These are phyloP conservation scores for Tautogolabrus adspersus DNA, from an alignment of 2,113 vertebrate species.

Conservation along the genomic window DNA sequence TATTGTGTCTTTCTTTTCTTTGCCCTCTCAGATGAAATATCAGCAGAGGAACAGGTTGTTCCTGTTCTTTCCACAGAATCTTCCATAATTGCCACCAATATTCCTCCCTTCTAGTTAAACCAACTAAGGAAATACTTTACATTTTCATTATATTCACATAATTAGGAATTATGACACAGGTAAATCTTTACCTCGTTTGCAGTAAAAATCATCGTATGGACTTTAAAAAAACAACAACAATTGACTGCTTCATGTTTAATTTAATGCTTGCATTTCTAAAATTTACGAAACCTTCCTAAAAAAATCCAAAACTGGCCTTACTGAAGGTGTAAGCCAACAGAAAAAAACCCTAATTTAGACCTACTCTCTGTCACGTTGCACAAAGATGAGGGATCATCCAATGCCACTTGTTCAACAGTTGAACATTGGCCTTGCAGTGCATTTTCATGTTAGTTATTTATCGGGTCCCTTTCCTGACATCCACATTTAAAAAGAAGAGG, in stretches of 20 bases:
- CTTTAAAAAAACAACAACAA: too few species aligned
- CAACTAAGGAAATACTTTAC: not conserved
- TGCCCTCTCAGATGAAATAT: slow-evolving; percentile 46
- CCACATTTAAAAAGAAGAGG: not conserved
- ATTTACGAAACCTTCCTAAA: not conserved
- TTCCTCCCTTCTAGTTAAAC: slow-evolving; percentile 22
- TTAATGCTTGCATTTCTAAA: not conserved
- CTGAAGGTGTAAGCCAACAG: not conserved
- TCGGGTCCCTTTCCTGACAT: not conserved
- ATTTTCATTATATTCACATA: slow-evolving; percentile 3
- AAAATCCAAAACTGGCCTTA: not conserved
- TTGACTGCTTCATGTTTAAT: not conserved
- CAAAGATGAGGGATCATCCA: not conserved
- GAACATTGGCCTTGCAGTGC: not conserved
- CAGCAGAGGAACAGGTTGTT: slow-evolving; percentile 36
- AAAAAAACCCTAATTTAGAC: not conserved
- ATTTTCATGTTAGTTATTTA: not conserved
- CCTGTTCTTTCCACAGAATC: slow-evolving; percentile 36
- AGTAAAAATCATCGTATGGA: not conserved
- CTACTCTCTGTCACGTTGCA: not conserved
- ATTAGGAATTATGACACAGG: not conserved
- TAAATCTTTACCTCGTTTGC: not conserved
- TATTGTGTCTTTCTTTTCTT: slow-evolving; percentile 40
- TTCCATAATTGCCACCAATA: not conserved
- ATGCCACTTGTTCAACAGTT: slow-evolving; percentile 2